Base-by-base conservation (phyloP, 2,797 vertebrate species). In the Anabas testudineus region DNA sequence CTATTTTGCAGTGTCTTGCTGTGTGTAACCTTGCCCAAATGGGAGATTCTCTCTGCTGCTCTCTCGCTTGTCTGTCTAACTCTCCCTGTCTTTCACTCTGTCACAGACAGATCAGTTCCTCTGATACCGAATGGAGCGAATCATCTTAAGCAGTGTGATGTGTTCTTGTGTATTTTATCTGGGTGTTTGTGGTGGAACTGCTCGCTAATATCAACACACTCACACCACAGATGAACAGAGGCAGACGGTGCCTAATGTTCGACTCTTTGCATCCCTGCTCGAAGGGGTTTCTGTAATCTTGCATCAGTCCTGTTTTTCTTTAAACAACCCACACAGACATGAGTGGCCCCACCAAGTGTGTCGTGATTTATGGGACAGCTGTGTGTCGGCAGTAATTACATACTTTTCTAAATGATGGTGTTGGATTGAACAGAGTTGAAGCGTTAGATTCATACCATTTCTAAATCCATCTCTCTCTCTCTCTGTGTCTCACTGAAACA, bases 1-100 rank as follows among this genome's bases (percentile, higher is more conserved):
- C 80, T 86, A 67, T 49, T 88, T 73, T 60, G 54, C 68, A 30
- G 70, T 13, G n/a, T 68, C 85, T 48, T 76, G 72, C 70, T 67
- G 80, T 77, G 76, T 71, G 60, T 65, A 67, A 57, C 71, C 34
- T 66, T 73, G 62, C 57, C 80, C 65, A 77, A 85, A 76, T 6
- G 0, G 36, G 56, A 62, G 67, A 65, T 63, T 49, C 48, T 34
- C 28, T 47, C 43, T 22, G 32, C 68, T 3, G n/a, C 19, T 51
- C 49, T 61, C 52, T 42, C 26, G 46, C 15, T 48, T 41, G 14
- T 54, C 13, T 54, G 8, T 57, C 14, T 21, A 22, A 49, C 32
- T 28, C 43, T 37, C 16, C 7, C 30, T 56, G n/a, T n/a, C 19
- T 2, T 14, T 9, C 14, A 3, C 55, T 30, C 53, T 4, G 22